Percentiles rank a stretch among this genome's conserved stretches.
phyloP scores from a whole-genome alignment of 2,888 invertebrate genomes.

The Dasypogon diadema region DNA sequence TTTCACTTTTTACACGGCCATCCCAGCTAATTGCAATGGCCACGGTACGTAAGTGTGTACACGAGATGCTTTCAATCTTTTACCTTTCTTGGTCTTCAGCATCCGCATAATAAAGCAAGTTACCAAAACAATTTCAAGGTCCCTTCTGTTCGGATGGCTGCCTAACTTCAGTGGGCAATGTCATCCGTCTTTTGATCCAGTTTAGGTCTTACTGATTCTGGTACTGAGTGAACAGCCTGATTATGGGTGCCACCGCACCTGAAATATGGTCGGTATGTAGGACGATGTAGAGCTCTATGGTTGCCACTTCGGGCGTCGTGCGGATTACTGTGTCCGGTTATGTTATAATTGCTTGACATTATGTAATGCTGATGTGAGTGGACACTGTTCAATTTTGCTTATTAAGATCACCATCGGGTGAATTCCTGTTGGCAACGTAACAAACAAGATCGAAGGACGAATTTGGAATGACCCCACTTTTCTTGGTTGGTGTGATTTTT shows the following conservation, averaged over 20 bases:
- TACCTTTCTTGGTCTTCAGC: background rate
- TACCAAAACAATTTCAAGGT: background rate
- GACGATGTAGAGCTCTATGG: constrained; percentile 8
- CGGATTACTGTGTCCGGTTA: constrained; percentile 33
- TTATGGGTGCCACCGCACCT: constrained; percentile 25
- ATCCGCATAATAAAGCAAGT: constrained; percentile 9
- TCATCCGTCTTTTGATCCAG: constrained; percentile 8
- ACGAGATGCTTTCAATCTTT: background rate
- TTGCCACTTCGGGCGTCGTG: background rate
- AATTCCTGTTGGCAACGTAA: constrained; percentile 20
- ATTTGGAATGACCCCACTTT: constrained; percentile 4
- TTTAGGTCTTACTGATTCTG: background rate
- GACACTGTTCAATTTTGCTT: constrained; percentile 15
- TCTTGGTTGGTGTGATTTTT: constrained; percentile 12
- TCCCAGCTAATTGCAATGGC: background rate
- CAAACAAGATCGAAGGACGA: constrained; percentile 21
- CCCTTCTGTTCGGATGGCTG: background rate
- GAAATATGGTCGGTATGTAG: constrained; percentile 16
- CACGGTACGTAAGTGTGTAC: background rate
- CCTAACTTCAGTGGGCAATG: background rate
- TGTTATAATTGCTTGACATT: constrained; percentile 8
- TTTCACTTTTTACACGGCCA: background rate
- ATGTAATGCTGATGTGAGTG: constrained; percentile 18
- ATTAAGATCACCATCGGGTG: constrained; percentile 18
- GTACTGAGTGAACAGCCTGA: background rate